Evolutionary conservation across 2,113 vertebrate species (phyloP).

Genomic region (Pseudopodoces humilis): DNA sequence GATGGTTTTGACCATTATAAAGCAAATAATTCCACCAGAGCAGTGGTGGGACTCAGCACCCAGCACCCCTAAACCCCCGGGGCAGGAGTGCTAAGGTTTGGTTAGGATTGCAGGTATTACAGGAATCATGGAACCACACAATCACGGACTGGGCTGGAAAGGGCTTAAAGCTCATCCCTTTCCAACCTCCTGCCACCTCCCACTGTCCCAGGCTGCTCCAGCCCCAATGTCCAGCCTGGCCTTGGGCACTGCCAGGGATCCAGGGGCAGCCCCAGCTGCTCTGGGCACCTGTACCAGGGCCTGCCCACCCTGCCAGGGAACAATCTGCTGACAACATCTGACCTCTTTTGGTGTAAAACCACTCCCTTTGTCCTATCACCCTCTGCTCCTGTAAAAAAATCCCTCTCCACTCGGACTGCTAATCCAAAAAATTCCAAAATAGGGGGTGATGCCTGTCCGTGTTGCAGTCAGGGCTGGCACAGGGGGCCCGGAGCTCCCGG

Average conservation of each 20-base stretch:
- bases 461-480: not conserved
- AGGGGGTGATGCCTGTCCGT: rapidly evolving
- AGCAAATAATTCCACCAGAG: too few species aligned
- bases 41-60: not conserved
- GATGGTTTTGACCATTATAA: not conserved
- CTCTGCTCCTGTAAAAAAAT: not conserved
- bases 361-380: not conserved
- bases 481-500: rapidly evolving
- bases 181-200: not conserved
- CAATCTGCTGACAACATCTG: not conserved
- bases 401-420: not conserved
- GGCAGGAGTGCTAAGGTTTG: not conserved
- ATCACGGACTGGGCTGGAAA: not conserved
- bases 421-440: not conserved
- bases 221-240: not conserved
- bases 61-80: not conserved
- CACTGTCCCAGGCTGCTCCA: not conserved
- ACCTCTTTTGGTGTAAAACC: not conserved
- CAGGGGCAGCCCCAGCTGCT: not conserved
- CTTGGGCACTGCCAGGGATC: not conserved
- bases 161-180: not conserved
- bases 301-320: not conserved
- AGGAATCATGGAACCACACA: not conserved
- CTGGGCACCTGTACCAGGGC: not conserved
- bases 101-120: rapidly evolving